Conservation (phyloP, 2,888 invertebrate genomes). For the Opisthograptis luteolata region DNA sequence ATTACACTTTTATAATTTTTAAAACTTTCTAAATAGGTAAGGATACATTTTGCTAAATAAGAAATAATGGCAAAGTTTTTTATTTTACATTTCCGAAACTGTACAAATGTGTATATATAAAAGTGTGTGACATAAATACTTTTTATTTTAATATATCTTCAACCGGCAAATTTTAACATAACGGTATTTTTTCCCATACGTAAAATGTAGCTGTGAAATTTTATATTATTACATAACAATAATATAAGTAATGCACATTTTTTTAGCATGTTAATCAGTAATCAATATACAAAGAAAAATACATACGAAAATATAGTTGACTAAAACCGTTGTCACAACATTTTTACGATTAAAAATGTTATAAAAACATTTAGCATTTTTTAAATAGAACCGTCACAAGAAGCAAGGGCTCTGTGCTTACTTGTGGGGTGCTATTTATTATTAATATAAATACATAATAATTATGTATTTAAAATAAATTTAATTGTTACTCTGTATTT, state of each 20-base stretch:
- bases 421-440: conserved; percentile 61
- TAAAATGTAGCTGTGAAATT: too few relatives aligned
- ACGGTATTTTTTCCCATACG: too few relatives aligned
- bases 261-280: not conserved
- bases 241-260: not conserved
- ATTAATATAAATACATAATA: conserved; percentile 35
- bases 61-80: conserved; percentile 47
- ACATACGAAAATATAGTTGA: not conserved
- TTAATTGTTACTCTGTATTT: conserved; percentile 68
- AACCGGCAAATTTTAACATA: too few relatives aligned
- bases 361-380: conserved; percentile 40
- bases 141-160: too few relatives aligned
- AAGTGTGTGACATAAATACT: conserved; percentile 31
- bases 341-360: conserved; percentile 40
- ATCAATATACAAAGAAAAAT: conserved; percentile 3
- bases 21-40: conserved; percentile 56
- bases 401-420: conserved; percentile 72
- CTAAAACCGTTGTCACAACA: conserved; percentile 34
- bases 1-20: conserved; percentile 33
- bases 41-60: conserved; percentile 52
- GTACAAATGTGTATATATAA: conserved; percentile 51
- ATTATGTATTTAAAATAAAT: conserved; percentile 40
- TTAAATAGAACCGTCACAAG: conserved; percentile 62
- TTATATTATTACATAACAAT: too few relatives aligned
- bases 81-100: conserved; percentile 48